phyloP scores from a whole-genome alignment of 1,140 invertebrate genomes.

The Halesus radiatus region DNA sequence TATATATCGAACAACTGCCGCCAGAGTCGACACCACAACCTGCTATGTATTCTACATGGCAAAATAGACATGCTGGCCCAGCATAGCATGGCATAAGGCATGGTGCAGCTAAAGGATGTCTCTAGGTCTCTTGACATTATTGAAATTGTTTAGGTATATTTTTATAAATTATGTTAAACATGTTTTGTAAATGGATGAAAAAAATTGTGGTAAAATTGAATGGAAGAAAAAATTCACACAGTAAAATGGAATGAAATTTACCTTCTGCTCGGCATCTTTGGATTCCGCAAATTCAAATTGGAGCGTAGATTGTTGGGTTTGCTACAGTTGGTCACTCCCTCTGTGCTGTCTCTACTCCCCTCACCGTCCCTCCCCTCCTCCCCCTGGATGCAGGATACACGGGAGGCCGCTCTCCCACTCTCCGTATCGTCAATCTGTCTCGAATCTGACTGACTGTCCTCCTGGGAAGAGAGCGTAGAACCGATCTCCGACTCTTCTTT shows the following conservation, averaged over 20 bases:
- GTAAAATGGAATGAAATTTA: neutral
- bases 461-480: constrained; percentile 12
- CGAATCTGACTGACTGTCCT: constrained; percentile 24
- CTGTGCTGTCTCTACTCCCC: neutral
- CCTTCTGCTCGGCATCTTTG: constrained; percentile 10
- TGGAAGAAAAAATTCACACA: no score
- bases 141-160: no score
- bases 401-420: neutral
- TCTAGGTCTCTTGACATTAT: no score
- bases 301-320: neutral
- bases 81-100: no score
- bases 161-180: no score
- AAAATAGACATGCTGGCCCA: no score
- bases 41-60: no score
- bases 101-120: no score
- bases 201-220: no score
- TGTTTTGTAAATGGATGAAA: no score
- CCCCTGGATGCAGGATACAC: neutral
- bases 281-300: neutral
- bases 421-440: neutral
- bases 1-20: no score
- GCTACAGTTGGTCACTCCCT: neutral
- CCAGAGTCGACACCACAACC: no score
- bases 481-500: constrained; percentile 26
- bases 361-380: neutral